Conservation (phyloP, 2,113 vertebrate genomes). For the Microtus richardsoni region DNA sequence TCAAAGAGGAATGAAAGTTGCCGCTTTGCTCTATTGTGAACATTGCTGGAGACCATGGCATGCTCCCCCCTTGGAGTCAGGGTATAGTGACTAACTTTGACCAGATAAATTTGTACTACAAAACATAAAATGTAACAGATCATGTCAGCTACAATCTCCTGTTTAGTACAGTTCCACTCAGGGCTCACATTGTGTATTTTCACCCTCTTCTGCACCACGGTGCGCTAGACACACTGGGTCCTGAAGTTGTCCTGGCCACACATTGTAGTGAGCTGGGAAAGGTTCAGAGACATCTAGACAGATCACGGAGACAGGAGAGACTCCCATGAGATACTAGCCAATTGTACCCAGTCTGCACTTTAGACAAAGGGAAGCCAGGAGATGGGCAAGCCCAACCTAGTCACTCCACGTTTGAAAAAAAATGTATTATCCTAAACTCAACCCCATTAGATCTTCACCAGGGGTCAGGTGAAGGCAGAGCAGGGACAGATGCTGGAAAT, state of each 20-base stretch:
- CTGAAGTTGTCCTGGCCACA: not conserved
- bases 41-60: not conserved
- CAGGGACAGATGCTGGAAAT: not conserved
- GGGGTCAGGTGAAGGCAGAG: not conserved
- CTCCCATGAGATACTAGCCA: constrained; percentile 14
- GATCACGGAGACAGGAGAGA: not conserved
- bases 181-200: not conserved
- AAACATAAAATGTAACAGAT: not conserved
- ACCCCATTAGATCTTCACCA: not conserved
- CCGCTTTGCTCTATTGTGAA: not conserved
- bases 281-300: constrained; percentile 19
- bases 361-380: not conserved
- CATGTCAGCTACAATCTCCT: not conserved
- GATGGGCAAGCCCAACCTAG: not conserved
- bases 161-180: not conserved
- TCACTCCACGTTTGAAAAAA: not conserved
- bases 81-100: constrained; percentile 12
- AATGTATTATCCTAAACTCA: constrained; percentile 17
- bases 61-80: constrained; percentile 8
- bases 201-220: not conserved
- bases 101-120: constrained; percentile 37
- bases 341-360: not conserved
- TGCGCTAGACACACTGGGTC: not conserved
- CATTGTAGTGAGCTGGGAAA: not conserved
- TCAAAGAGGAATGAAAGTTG: not conserved